Conservation (phyloP, 1,140 invertebrate genomes). For the Philopotamus ludificatus region DNA sequence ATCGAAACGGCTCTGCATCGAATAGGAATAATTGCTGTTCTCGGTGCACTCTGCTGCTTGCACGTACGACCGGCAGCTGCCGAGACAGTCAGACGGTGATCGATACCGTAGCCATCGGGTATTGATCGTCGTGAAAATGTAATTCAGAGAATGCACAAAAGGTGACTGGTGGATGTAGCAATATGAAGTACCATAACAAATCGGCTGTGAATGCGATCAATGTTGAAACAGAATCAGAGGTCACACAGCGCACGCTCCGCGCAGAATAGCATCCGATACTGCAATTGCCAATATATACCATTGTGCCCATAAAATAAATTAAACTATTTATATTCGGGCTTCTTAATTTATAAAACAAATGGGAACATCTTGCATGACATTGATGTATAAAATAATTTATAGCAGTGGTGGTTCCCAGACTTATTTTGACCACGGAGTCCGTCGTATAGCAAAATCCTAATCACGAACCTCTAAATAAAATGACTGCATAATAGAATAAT, state of each 20-base stretch:
- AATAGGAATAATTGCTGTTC: slow-evolving; percentile 9
- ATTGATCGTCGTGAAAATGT: not conserved
- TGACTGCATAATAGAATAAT: no score
- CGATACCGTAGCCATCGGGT: not conserved
- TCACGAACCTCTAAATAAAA: no score
- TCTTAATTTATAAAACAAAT: no score
- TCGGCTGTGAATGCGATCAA: not conserved
- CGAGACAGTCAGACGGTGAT: not conserved
- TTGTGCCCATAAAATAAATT: no score
- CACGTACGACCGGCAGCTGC: not conserved
- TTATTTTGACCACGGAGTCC: no score
- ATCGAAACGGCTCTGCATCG: slow-evolving; percentile 14
- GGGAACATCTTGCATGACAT: no score
- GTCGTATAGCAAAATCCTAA: no score
- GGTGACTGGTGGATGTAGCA: not conserved
- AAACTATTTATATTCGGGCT: no score
- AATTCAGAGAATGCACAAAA: not conserved
- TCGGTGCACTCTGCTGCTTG: not conserved
- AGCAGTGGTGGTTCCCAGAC: no score
- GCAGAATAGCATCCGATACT: not conserved
- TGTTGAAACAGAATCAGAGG: not conserved
- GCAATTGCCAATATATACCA: no score
- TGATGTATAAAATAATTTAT: no score
- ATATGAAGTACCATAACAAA: no score
- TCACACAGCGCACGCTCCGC: not conserved